phyloP scores from a whole-genome alignment of 2,113 vertebrate genomes.

The Malaclemys terrapin region DNA sequence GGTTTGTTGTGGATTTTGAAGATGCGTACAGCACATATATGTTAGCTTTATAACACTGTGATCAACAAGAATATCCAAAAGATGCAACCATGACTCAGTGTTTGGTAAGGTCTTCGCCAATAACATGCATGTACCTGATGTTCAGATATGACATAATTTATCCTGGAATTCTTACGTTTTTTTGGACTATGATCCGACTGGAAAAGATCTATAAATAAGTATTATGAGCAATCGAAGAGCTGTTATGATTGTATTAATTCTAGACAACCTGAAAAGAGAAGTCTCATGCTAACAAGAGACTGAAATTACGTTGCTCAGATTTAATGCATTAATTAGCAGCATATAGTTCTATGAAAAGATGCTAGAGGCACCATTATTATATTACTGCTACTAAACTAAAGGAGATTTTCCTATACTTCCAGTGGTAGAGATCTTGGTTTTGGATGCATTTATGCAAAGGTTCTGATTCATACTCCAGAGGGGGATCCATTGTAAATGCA shows the following conservation, averaged over 20 bases:
- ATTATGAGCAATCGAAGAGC: not conserved
- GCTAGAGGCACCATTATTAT: not conserved
- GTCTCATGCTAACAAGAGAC: not conserved
- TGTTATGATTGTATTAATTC: not conserved
- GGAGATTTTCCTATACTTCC: not conserved
- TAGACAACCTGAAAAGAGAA: not conserved
- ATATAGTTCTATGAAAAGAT: not conserved
- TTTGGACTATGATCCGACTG: not conserved
- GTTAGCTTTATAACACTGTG: not conserved
- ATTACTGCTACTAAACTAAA: not conserved
- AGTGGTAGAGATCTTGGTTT: not conserved
- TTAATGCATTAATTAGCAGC: slow-evolving; percentile 24
- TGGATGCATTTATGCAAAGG: not conserved
- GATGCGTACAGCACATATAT: accelerated
- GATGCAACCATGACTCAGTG: not conserved
- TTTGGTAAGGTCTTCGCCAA: not conserved
- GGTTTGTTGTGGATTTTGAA: not conserved
- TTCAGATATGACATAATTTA: not conserved
- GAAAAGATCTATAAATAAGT: not conserved
- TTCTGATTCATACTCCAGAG: not conserved
- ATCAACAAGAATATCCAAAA: not conserved
- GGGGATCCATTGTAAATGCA: no score
- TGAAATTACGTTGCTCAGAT: not conserved
- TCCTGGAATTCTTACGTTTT: not conserved
- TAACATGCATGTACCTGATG: not conserved